Evolutionary conservation across 2,797 vertebrate genomes (phyloP).

Genomic region (Notoglanidium macrostoma): DNA sequence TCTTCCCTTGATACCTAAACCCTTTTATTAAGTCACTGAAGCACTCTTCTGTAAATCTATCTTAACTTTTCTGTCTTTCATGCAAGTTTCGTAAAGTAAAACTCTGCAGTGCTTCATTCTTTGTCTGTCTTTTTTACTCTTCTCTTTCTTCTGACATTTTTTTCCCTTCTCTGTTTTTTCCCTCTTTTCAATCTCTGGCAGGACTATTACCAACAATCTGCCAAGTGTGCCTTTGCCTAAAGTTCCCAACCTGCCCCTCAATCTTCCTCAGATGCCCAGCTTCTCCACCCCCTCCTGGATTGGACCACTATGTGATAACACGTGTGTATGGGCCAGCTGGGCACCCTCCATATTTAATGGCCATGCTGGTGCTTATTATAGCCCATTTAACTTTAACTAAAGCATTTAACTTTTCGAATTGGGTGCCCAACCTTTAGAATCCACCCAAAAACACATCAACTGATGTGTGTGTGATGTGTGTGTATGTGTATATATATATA

Average conservation of each 20-base stretch:
- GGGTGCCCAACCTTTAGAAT: constrained; percentile 8
- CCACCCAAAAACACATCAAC: background rate
- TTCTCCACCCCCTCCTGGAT: constrained; percentile 94
- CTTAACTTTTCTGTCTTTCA: constrained; percentile 3
- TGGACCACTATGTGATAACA: constrained; percentile 91
- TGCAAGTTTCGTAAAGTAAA: constrained; percentile 16
- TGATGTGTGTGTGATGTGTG: background rate
- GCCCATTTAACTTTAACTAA: constrained; percentile 10
- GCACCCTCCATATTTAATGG: constrained; percentile 42
- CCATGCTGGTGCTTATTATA: constrained; percentile 51
- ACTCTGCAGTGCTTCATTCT: constrained; percentile 26
- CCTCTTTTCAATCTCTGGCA: constrained; percentile 66
- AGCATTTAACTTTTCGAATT: constrained; percentile 7
- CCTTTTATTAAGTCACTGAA: background rate
- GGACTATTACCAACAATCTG: constrained; percentile 96
- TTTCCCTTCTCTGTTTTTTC: constrained; percentile 28
- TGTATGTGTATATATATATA: background rate
- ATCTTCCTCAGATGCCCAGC: constrained; percentile 94
- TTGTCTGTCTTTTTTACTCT: constrained; percentile 46
- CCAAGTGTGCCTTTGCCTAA: constrained; percentile 94
- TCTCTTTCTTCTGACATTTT: constrained; percentile 27
- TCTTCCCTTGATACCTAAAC: background rate
- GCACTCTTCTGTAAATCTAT: background rate
- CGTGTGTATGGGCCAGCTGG: constrained; percentile 83
- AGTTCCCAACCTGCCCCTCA: constrained; percentile 93